phyloP scores from a whole-genome alignment of 2,888 invertebrate species.

The Antheraea yamamai region DNA sequence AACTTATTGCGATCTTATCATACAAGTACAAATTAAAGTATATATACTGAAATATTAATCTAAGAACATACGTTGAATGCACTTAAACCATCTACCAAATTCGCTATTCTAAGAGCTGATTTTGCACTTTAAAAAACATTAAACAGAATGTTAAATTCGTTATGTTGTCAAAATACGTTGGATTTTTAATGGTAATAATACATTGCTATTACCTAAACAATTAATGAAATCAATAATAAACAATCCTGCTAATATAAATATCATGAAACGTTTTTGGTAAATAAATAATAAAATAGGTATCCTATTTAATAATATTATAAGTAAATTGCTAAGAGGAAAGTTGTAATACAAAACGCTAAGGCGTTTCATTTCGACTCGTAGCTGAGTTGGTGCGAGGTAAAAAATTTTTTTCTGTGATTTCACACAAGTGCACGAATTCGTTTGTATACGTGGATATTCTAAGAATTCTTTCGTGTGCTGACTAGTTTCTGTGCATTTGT shows the following conservation, averaged over 20 bases:
- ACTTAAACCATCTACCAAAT: no score
- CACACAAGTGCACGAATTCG: slow-evolving; percentile 35
- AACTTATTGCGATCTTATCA: neutral
- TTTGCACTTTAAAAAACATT: no score
- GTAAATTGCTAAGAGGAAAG: neutral
- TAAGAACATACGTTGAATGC: no score
- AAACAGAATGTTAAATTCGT: no score
- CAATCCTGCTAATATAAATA: neutral
- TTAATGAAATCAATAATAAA: neutral
- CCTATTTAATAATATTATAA: neutral
- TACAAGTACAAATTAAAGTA: neutral
- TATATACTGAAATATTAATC: no score
- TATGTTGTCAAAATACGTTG: no score
- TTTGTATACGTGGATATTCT: slow-evolving; percentile 54
- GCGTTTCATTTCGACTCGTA: neutral
- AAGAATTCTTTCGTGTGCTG: slow-evolving; percentile 45
- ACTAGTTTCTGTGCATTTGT: slow-evolving; percentile 37
- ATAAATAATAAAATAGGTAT: neutral
- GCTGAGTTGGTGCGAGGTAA: slow-evolving; percentile 44
- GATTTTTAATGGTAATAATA: no score
- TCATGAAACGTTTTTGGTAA: neutral
- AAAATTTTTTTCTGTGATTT: slow-evolving; percentile 36
- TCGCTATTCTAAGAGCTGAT: no score
- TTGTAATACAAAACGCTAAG: neutral
- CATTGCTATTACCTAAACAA: no score